Evolutionary conservation across 2,888 invertebrate genomes (phyloP), one percentile per base, ranked within the genome.

Genomic region (Phorcus lineatus): DNA sequence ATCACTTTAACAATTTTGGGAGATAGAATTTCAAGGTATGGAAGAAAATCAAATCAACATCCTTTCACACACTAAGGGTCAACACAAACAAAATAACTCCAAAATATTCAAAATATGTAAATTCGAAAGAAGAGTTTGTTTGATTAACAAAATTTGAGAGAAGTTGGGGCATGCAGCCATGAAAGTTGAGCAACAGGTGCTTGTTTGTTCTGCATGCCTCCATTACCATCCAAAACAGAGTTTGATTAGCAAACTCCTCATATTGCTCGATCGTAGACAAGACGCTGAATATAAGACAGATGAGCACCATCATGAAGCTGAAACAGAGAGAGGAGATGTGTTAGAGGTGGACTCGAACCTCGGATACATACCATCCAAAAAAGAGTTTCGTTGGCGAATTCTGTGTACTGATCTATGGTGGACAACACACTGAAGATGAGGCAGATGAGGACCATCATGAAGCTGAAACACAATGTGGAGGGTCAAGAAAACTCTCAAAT

Each of bases 281-380:
- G 82, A 96, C 96, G 92, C 96, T 96, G 94, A 97, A 96, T 94
- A 96, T 96, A 90, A 97, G 95, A 94, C 96, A 97, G 87, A 96
- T 95, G 91, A 97, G 95, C 90, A 97, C 96, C 94, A 96, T 95
- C 95, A 96, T 95, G 94, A 97, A 97, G 93, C 96, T 96, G 95
- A 40, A 95, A 88, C 54, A 57, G 47, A 47, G 47, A 47, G 47
- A 47, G 47, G 11, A 47, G 9, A 62, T 24, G 57, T 1, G n/a
- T 24, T 62, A 85, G 84, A 36, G 76, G 77, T 80, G 84, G 77
- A 79, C 83, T 96, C 6, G 36, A 17, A n/a, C n/a, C n/a, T n/a
- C 36, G 88, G 95, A 28, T 54, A 87, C 92, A 95, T 92, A 96
- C 96, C 96, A 96, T 96, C 95, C 96, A 96, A 94, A 96, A 96